A percentile compares a stretch with the other conserved stretches of the same genome.
phyloP scores from a whole-genome alignment of 1,140 invertebrate species.

The Trichomalopsis sarcophagae region DNA sequence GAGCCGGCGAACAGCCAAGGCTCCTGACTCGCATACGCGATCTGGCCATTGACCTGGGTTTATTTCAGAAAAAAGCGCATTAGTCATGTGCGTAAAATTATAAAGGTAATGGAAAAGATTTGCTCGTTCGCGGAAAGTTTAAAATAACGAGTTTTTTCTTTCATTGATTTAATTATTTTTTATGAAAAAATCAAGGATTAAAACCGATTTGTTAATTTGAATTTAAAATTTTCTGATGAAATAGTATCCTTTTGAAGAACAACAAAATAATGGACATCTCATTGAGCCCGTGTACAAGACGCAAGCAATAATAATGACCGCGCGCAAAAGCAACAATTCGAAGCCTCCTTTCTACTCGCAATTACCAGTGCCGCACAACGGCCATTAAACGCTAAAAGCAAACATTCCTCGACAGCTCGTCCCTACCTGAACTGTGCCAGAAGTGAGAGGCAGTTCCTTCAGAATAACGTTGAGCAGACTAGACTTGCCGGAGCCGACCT shows the following conservation, averaged over 20 bases:
- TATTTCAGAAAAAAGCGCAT: conserved; percentile 26
- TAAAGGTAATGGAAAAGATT: too few species aligned
- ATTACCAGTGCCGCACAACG: background rate
- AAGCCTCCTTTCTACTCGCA: background rate
- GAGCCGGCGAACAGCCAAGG: conserved; percentile 81
- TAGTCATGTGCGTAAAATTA: too few species aligned
- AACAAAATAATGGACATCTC: background rate
- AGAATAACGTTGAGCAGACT: conserved; percentile 86
- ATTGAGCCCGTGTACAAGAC: background rate
- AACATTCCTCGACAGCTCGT: background rate
- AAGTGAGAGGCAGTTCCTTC: conserved; percentile 80
- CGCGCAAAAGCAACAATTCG: background rate
- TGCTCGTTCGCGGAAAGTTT: too few species aligned
- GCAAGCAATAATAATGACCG: background rate
- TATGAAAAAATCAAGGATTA: too few species aligned
- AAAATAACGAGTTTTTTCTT: too few species aligned
- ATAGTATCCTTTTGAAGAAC: too few species aligned
- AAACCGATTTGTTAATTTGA: too few species aligned
- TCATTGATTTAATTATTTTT: too few species aligned
- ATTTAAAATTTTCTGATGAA: too few species aligned
- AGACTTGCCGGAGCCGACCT: conserved; percentile 86
- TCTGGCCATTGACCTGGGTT: conserved; percentile 74
- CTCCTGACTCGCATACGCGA: conserved; percentile 84
- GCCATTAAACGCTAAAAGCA: background rate
- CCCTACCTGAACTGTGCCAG: conserved; percentile 72